These are phyloP conservation scores for Patagioenas fasciata DNA, from an alignment of 2,113 vertebrate genomes.

Conservation along the genomic window DNA sequence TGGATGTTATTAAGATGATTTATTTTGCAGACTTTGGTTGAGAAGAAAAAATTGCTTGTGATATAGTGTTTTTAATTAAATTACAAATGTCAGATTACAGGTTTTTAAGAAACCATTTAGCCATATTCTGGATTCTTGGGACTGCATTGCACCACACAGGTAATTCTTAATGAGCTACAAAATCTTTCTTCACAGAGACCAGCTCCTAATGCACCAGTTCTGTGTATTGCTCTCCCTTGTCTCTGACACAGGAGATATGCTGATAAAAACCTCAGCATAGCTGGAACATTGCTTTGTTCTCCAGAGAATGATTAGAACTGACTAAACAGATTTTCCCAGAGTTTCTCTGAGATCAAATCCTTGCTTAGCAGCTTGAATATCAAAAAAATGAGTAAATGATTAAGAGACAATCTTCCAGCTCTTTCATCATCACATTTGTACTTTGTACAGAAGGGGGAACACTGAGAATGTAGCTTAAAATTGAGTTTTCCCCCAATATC, in stretches of 20 bases:
- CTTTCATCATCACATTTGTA: neutral
- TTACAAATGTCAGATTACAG: neutral
- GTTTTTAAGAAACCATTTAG: neutral
- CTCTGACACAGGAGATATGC: neutral
- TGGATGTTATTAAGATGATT: neutral
- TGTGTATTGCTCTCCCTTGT: neutral
- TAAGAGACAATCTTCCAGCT: neutral
- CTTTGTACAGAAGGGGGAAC: neutral
- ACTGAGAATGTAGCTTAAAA: neutral
- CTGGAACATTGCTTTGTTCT: neutral
- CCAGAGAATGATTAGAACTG: neutral
- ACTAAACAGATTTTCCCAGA: neutral
- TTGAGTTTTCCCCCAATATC: neutral
- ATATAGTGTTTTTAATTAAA: neutral
- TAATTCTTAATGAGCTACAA: neutral
- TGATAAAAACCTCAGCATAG: slow-evolving; percentile 1
- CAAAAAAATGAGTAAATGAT: neutral
- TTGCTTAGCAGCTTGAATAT: neutral
- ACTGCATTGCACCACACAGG: neutral
- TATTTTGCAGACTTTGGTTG: neutral
- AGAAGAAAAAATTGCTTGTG: neutral
- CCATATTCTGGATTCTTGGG: neutral
- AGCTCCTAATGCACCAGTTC: neutral
- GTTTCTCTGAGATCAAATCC: neutral
- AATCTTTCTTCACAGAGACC: neutral